phyloP scores from a whole-genome alignment of 1,140 invertebrate species.

The Sarcophaga bullata region DNA sequence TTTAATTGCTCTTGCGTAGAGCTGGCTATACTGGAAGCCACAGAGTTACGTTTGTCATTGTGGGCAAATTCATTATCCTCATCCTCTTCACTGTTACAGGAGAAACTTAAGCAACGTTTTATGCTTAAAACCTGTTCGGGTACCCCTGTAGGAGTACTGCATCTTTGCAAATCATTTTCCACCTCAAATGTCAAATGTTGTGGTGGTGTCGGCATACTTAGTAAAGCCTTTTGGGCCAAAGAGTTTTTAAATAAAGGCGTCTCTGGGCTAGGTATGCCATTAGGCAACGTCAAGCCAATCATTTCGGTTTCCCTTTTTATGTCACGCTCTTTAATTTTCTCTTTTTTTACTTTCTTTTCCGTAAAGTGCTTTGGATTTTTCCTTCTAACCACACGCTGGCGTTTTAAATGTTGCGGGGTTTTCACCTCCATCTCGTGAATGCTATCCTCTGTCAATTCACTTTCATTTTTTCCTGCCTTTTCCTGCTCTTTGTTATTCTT shows the following conservation, averaged over 20 bases:
- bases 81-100: conserved; percentile 51
- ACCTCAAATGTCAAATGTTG: conserved; percentile 21
- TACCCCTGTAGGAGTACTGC: conserved; percentile 37
- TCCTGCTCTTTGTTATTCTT: neutral
- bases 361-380: conserved; percentile 51
- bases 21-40: conserved; percentile 49
- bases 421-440: conserved; percentile 64
- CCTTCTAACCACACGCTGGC: conserved; percentile 62
- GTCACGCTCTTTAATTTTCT: neutral
- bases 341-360: conserved; percentile 9
- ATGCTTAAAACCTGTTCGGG: conserved; percentile 53
- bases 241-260: conserved; percentile 42
- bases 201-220: conserved; percentile 39
- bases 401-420: conserved; percentile 60
- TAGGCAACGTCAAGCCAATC: conserved; percentile 37
- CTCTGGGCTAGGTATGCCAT: conserved; percentile 44
- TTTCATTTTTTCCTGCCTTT: neutral
- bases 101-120: conserved; percentile 62
- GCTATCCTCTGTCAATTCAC: conserved; percentile 49
- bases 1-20: conserved; percentile 42
- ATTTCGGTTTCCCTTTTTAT: neutral
- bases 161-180: conserved; percentile 19
- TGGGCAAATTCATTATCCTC: conserved; percentile 43
- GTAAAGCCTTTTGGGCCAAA: conserved; percentile 4
- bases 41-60: conserved; percentile 55